A percentile compares a stretch with the other conserved stretches of the same genome.
Evolutionary conservation across 1,140 invertebrate species (phyloP).

Genomic region (Anoplolepis gracilipes): DNA sequence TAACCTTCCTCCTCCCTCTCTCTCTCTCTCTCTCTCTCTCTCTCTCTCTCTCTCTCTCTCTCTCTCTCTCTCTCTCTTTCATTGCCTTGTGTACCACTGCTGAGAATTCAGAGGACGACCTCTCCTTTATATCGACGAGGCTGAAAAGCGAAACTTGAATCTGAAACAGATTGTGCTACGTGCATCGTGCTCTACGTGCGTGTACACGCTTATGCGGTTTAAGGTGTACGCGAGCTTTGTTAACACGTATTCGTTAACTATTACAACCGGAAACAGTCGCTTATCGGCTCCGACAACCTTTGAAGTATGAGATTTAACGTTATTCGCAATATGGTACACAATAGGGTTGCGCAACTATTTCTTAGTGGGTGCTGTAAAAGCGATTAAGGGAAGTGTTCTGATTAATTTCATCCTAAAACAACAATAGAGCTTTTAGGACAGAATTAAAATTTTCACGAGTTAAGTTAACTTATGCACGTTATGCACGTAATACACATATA

Average conservation of each 20-base stretch:
- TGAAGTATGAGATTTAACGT: conserved; percentile 42
- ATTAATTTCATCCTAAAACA: neutral
- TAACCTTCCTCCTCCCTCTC: neutral
- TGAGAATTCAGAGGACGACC: conserved; percentile 17
- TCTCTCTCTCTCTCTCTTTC: neutral
- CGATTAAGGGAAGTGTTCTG: neutral
- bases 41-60: neutral
- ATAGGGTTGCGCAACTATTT: neutral
- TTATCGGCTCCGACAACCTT: conserved; percentile 21
- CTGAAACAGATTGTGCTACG: conserved; percentile 5
- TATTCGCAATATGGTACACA: neutral
- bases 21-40: neutral
- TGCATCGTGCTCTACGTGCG: neutral
- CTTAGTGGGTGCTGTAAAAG: neutral
- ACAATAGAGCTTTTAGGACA: no score
- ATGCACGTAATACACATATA: neutral
- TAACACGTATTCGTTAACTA: conserved; percentile 1
- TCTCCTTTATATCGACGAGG: conserved; percentile 59
- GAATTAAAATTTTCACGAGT: neutral
- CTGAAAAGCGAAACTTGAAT: conserved; percentile 60
- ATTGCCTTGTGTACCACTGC: neutral
- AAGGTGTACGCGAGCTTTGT: conserved; percentile 24
- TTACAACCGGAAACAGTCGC: conserved; percentile 20
- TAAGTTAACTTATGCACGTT: neutral
- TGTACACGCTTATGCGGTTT: conserved; percentile 24